A percentile compares a stretch with the other conserved stretches of the same genome.
Evolutionary conservation across 2,888 invertebrate species (phyloP).

Genomic region (Polymixis lichenea): DNA sequence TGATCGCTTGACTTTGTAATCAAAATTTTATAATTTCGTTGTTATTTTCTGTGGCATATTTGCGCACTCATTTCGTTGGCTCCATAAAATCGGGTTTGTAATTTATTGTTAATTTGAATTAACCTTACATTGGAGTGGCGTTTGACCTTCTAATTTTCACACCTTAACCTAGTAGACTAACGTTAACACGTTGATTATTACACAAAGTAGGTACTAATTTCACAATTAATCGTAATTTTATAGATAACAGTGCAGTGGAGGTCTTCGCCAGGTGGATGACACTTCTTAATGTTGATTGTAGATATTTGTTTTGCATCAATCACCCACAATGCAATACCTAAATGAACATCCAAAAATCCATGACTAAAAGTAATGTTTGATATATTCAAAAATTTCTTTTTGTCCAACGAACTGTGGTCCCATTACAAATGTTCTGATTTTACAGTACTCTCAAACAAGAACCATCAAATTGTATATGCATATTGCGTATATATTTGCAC

Average conservation of each 20-base stretch:
- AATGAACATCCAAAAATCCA: conserved; percentile 19
- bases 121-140: conserved; percentile 71
- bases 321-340: conserved; percentile 29
- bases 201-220: conserved; percentile 74
- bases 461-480: conserved; percentile 69
- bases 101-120: conserved; percentile 65
- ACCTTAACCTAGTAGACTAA: conserved; percentile 70
- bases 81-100: conserved; percentile 72
- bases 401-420: conserved; percentile 24
- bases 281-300: conserved; percentile 56
- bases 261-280: conserved; percentile 70
- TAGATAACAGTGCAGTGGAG: conserved; percentile 78
- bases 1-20: conserved; percentile 62
- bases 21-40: conserved; percentile 63
- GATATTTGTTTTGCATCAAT: conserved; percentile 35
- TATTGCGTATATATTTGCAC: conserved; percentile 85
- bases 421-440: conserved; percentile 16
- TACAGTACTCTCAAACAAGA: conserved; percentile 49
- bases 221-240: conserved; percentile 74
- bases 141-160: conserved; percentile 71
- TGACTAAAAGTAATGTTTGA: conserved; percentile 47
- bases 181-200: conserved; percentile 65
- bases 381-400: conserved; percentile 41
- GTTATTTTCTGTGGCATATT: conserved; percentile 76
- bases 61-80: conserved; percentile 74